Base-by-base conservation (phyloP, 2,888 invertebrate genomes). In the Agrilus cyanescens region DNA sequence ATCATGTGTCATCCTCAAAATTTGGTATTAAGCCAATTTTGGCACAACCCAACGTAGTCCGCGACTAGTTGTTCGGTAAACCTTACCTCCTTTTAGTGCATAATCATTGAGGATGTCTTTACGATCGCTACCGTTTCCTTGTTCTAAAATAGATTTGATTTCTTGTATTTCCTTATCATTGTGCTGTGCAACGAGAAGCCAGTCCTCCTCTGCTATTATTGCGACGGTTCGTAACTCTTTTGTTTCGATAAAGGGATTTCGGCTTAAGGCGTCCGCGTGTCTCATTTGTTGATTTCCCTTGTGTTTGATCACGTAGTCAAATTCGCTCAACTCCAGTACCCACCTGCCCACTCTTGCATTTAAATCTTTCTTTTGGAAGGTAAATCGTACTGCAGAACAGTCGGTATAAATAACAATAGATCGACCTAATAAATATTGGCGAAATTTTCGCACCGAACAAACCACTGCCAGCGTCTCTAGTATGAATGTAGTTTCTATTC, bases 71-170 rank as follows among this genome's bases (percentile, higher is more conserved):
- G 51, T 45, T 41, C 54, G 55, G 14, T 51, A 42, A 12, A 51
- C 43, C 15, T 15, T 15, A 13, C 39, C 43, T 4, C 35, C 30
- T 15, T 25, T 31, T 5, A 47, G 16, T 7, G 12, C 34, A 16
- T 45, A 48, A 10, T 45, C 30, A 12, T 12, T 40, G 14, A 38
- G 32, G 37, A 35, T 30, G 33, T 38, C 18, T 29, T 32, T 34
- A 13, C 14, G 32, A 7, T 42, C 35, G 57, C 55, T 38, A 55
- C 25, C 8, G 54, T 56, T 10, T 51, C 51, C 6, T 53, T 32
- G 30, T 20, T 30, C 8, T 14, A 32, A 20, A 25, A 45, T 42
- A 2, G 41, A 25, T 4, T 34, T 13, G 10, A 45, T 47, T 16
- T 29, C 7, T 13, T 7, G 12, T n/a, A 40, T 8, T 16, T 30